Percentiles rank a stretch among this genome's conserved stretches.
These are phyloP conservation scores for Struthidea cinerea DNA, from an alignment of 2,113 vertebrate genomes.

Conservation along the genomic window DNA sequence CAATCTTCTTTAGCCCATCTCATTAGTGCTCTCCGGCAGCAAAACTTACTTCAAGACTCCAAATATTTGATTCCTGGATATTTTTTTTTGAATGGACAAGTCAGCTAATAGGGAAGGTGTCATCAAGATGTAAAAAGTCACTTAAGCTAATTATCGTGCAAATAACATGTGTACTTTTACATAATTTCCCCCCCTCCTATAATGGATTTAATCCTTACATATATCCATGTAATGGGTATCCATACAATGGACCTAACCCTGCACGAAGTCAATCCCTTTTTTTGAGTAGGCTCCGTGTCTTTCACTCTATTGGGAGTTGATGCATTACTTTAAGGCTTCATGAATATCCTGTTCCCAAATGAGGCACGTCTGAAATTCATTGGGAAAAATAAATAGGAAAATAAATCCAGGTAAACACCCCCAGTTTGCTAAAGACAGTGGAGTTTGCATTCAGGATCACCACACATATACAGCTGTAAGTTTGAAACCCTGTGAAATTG, in stretches of 20 bases:
- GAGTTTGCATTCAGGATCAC: neutral
- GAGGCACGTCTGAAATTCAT: neutral
- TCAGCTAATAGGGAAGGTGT: neutral
- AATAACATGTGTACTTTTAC: neutral
- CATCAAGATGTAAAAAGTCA: neutral
- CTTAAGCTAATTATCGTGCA: neutral
- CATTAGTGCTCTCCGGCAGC: neutral
- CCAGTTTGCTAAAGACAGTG: neutral
- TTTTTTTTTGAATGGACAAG: conserved; percentile 1
- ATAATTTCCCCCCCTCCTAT: rapidly evolving
- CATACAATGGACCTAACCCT: neutral
- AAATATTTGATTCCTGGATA: neutral
- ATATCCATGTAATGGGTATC: neutral
- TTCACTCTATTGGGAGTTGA: neutral
- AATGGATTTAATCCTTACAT: neutral
- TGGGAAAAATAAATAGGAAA: neutral
- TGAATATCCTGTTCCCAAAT: neutral
- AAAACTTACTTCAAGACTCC: neutral
- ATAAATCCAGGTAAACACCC: neutral
- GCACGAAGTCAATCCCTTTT: neutral
- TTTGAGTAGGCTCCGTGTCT: neutral
- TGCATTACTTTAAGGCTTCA: neutral
- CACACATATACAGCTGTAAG: neutral
- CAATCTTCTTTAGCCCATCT: conserved; percentile 19
- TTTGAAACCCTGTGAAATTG: neutral